Evolutionary conservation across 2,113 vertebrate genomes (phyloP).

Genomic region (Nesoenas mayeri): DNA sequence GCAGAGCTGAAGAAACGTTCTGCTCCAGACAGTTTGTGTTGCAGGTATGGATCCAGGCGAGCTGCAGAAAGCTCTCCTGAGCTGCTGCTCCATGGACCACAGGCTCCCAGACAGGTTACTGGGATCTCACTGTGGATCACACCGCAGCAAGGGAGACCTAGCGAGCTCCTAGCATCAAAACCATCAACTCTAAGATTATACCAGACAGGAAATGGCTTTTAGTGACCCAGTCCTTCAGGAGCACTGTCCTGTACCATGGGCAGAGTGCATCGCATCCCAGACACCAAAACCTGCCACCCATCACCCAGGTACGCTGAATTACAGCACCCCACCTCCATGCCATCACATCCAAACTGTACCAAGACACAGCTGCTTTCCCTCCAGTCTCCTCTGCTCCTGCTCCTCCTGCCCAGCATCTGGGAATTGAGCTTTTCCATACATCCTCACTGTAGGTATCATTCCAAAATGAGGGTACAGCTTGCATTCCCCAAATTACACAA

Average conservation of each 20-base stretch:
- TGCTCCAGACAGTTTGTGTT: rapidly evolving
- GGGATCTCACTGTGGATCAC: rapidly evolving
- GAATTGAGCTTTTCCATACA: not conserved
- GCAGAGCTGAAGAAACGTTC: not conserved
- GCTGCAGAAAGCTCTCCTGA: not conserved
- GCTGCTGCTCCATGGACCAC: rapidly evolving
- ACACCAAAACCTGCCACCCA: not conserved
- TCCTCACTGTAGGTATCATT: not conserved
- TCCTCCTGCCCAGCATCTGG: not conserved
- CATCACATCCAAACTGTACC: not conserved
- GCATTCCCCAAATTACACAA: not conserved
- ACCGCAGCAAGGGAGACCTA: not conserved
- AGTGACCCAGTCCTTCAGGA: not conserved
- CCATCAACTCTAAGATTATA: rapidly evolving
- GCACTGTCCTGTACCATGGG: not conserved
- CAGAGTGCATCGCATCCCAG: not conserved
- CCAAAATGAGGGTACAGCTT: not conserved
- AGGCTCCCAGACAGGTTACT: rapidly evolving
- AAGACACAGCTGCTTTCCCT: not conserved
- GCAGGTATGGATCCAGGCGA: rapidly evolving
- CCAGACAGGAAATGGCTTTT: not conserved
- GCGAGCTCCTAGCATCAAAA: not conserved
- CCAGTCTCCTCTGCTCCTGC: rapidly evolving
- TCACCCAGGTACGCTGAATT: not conserved
- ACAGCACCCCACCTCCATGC: not conserved